Conservation (phyloP, 2,113 vertebrate genomes). For the Channa maculata region DNA sequence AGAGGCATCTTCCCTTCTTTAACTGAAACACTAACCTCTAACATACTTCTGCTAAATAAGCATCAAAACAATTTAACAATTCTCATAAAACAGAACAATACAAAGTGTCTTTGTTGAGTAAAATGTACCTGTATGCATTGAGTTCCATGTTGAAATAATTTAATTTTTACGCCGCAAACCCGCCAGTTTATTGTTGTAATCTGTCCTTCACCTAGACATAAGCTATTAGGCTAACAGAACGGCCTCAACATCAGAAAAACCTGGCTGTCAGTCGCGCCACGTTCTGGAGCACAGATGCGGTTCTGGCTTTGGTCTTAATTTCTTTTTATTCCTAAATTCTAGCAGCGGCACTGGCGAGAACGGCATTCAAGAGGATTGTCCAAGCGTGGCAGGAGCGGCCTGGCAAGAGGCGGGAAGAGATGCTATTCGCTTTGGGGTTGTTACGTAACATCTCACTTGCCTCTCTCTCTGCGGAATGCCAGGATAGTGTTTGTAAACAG, state of each 20-base stretch:
- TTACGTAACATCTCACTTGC: constrained; percentile 79
- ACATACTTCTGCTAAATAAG: too few relatives aligned
- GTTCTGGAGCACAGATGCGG: not conserved
- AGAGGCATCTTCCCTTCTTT: not conserved
- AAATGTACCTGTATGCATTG: not conserved
- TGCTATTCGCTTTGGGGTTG: constrained; percentile 61
- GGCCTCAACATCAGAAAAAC: constrained; percentile 18
- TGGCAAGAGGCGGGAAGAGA: constrained; percentile 48
- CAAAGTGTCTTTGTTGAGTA: not conserved
- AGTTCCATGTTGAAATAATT: not conserved
- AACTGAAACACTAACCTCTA: too few relatives aligned
- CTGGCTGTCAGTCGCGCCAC: constrained; percentile 6
- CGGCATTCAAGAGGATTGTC: constrained; percentile 42
- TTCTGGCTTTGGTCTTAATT: not conserved
- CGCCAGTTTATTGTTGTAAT: not conserved
- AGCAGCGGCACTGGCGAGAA: constrained; percentile 17
- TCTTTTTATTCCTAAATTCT: constrained; percentile 13
- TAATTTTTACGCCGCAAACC: not conserved
- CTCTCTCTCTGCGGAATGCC: constrained; percentile 76
- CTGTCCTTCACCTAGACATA: not conserved
- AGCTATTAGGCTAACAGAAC: constrained; percentile 10
- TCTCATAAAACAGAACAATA: not conserved
- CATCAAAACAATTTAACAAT: not conserved
- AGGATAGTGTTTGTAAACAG: constrained; percentile 89
- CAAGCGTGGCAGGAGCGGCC: constrained; percentile 40